Conservation (phyloP, 2,888 invertebrate genomes). For the Ophonus ardosiacus region DNA sequence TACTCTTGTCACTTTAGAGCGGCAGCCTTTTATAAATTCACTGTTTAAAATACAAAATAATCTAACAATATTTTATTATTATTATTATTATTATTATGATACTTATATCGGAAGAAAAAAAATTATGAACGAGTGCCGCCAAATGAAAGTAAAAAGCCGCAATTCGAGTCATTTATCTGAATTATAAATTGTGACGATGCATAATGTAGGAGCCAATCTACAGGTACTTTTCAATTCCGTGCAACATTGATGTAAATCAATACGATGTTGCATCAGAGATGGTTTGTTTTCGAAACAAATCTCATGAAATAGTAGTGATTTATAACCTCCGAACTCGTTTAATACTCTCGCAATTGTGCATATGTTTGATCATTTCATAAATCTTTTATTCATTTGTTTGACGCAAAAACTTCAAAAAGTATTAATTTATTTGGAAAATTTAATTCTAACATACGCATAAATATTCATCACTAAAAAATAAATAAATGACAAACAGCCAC, state of each 20-base stretch:
- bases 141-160: background rate
- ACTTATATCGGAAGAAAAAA: background rate
- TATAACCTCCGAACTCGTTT: slow-evolving; percentile 48
- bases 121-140: background rate
- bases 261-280: slow-evolving; percentile 37
- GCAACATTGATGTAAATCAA: slow-evolving; percentile 47
- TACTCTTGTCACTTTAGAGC: too few species aligned
- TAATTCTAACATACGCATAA: slow-evolving; percentile 44
- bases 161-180: background rate
- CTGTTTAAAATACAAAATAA: too few species aligned
- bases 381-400: slow-evolving; percentile 50
- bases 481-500: slow-evolving; percentile 37
- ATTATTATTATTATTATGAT: background rate
- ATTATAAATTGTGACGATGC: slow-evolving; percentile 23
- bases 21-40: too few species aligned
- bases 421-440: slow-evolving; percentile 42
- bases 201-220: slow-evolving; percentile 31
- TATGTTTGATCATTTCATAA: slow-evolving; percentile 31
- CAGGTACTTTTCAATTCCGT: slow-evolving; percentile 28
- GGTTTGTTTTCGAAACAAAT: slow-evolving; percentile 33
- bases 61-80: too few species aligned
- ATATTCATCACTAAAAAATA: slow-evolving; percentile 37
- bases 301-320: slow-evolving; percentile 50
- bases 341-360: slow-evolving; percentile 48
- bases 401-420: slow-evolving; percentile 35